Conservation (phyloP, 2,113 vertebrate species). For the Kobus ellipsiprymnus region DNA sequence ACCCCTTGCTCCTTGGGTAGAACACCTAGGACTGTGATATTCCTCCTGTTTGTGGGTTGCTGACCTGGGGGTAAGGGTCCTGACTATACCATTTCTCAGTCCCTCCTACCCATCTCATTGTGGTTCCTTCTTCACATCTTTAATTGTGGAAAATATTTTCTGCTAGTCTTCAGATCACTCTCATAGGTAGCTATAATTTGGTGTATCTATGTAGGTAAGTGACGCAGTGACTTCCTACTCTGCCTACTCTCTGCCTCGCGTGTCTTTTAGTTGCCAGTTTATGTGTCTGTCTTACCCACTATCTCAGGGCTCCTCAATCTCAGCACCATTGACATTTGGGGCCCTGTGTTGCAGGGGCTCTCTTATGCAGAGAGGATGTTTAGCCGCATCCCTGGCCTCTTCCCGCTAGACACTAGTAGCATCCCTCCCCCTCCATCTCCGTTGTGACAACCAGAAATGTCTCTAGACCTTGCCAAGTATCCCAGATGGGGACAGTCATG, state of each 20-base stretch:
- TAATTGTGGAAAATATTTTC: neutral
- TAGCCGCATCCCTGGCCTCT: neutral
- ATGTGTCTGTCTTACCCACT: neutral
- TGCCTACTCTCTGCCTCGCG: neutral
- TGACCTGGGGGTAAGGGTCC: neutral
- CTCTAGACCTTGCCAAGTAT: neutral
- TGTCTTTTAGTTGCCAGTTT: neutral
- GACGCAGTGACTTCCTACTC: neutral
- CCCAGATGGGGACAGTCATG: accelerated
- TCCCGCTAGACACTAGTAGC: neutral
- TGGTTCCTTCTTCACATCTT: neutral
- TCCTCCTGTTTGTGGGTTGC: neutral
- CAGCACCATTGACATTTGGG: neutral
- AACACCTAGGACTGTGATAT: neutral
- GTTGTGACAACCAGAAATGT: neutral
- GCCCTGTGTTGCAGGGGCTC: neutral
- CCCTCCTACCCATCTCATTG: neutral
- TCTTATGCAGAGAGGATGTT: neutral
- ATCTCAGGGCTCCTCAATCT: neutral
- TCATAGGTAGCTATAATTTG: too few species aligned
- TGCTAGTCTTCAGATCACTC: neutral
- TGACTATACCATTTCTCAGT: neutral
- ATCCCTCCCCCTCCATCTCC: accelerated
- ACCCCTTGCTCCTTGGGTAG: neutral
- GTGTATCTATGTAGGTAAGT: neutral